phyloP scores from a whole-genome alignment of 2,113 vertebrate genomes.

The Panthera uncia region DNA sequence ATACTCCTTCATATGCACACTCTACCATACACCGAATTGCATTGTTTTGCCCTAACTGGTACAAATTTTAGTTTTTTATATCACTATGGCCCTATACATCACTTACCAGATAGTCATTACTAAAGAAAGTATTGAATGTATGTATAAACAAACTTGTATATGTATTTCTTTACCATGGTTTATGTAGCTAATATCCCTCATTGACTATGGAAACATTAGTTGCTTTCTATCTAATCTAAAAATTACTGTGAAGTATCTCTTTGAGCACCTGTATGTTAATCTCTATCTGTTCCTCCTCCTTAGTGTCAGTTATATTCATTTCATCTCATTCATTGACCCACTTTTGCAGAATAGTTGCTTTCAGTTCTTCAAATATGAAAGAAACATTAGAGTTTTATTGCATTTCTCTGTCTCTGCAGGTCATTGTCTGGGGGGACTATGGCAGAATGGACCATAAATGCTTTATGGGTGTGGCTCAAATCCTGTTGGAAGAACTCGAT shows the following conservation, averaged over 20 bases:
- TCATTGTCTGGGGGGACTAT: slow-evolving; percentile 99
- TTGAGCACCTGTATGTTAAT: not conserved
- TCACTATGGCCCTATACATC: not conserved
- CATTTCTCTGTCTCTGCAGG: slow-evolving; percentile 84
- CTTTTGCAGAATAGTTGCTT: not conserved
- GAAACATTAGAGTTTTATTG: not conserved
- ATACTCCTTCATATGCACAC: not conserved
- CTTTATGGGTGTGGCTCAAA: slow-evolving; percentile 99
- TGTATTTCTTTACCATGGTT: not conserved
- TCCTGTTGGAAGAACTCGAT: slow-evolving; percentile 97
- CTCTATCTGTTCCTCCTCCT: not conserved
- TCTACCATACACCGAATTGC: not conserved
- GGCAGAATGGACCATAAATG: slow-evolving; percentile 99
- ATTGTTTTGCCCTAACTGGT: not conserved
- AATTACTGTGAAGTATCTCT: not conserved
- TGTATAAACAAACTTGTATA: not conserved
- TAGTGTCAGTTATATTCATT: not conserved
- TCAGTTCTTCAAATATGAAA: not conserved
- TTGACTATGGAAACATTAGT: not conserved
- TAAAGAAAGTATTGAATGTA: not conserved
- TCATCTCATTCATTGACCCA: not conserved
- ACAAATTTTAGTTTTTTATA: not conserved
- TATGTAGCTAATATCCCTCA: not conserved
- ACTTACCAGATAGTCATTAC: not conserved
- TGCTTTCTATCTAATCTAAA: not conserved